These are phyloP conservation scores for Sebastes melanostomus DNA, from an alignment of 2,797 vertebrate genomes.

Conservation along the genomic window DNA sequence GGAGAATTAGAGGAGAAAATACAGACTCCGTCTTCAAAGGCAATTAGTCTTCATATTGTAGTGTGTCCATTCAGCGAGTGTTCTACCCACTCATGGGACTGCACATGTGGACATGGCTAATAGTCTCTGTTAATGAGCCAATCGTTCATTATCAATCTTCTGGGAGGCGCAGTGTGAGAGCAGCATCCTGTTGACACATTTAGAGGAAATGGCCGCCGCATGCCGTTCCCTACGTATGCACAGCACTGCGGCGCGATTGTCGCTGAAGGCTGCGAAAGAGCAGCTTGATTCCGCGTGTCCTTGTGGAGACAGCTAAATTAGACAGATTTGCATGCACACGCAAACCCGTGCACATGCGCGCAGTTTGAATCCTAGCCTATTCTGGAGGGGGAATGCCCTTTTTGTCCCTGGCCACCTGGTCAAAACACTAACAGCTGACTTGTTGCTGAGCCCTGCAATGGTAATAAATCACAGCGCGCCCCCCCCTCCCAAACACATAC, in stretches of 20 bases:
- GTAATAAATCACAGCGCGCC: conserved; percentile 76
- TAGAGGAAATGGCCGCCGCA: conserved; percentile 71
- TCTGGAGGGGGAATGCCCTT: conserved; percentile 73
- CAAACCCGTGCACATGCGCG: conserved; percentile 18
- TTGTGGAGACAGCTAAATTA: conserved; percentile 74
- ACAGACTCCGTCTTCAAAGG: conserved; percentile 81
- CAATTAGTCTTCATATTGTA: conserved; percentile 87
- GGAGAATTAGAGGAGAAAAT: conserved; percentile 77
- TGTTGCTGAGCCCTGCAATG: conserved; percentile 75
- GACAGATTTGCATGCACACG: conserved; percentile 56
- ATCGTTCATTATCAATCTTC: conserved; percentile 87
- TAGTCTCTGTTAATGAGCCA: conserved; percentile 87
- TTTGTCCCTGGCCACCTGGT: conserved; percentile 84
- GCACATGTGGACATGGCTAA: conserved; percentile 86
- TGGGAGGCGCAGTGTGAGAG: conserved; percentile 76
- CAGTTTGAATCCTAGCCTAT: conserved; percentile 60
- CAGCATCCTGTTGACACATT: conserved; percentile 80
- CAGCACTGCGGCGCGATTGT: conserved; percentile 53
- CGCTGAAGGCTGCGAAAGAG: conserved; percentile 63
- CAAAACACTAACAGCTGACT: conserved; percentile 84
- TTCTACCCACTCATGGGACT: conserved; percentile 79
- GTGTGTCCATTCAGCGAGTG: conserved; percentile 82
- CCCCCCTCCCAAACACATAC: conserved; percentile 44
- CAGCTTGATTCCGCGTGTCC: conserved; percentile 68
- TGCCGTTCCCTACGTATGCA: conserved; percentile 52